These are phyloP conservation scores for Bergia puertoricense DNA, from an alignment of 92 coral and sea anemone species.

Conservation along the genomic window DNA sequence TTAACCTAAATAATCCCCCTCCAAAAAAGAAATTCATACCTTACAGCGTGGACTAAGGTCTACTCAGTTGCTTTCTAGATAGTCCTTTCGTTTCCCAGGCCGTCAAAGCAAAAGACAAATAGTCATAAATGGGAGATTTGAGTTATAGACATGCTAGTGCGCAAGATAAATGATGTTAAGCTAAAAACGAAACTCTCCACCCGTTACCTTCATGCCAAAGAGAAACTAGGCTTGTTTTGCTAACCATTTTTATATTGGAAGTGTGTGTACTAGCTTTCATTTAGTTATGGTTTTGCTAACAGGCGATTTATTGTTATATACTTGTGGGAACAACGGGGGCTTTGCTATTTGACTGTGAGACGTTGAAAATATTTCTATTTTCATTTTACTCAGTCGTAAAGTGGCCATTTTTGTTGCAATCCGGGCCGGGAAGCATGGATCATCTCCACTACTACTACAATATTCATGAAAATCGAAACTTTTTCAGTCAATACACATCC, in stretches of 20 bases:
- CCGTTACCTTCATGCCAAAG: conserved; percentile 5
- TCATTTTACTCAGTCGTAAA: neutral
- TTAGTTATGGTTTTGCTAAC: conserved; percentile 11
- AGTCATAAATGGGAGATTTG: neutral
- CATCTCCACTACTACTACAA: neutral
- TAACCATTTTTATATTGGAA: neutral
- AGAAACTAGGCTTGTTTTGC: neutral
- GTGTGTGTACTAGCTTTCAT: neutral
- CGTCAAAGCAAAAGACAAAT: neutral
- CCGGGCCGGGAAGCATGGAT: neutral
- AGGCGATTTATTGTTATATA: neutral
- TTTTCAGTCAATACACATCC: neutral
- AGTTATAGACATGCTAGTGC: neutral
- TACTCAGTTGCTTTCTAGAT: neutral
- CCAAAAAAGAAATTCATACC: neutral
- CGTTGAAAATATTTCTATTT: conserved; percentile 10
- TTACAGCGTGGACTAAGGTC: no score
- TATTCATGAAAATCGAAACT: neutral
- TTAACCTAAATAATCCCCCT: neutral
- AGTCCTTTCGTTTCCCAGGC: neutral
- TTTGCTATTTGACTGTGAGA: conserved; percentile 8
- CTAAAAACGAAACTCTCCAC: neutral
- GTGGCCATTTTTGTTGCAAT: neutral
- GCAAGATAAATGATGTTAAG: neutral
- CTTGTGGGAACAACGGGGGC: conserved; percentile 18